A percentile compares a stretch with the other conserved stretches of the same genome.
These are phyloP conservation scores for Lycocorax pyrrhopterus DNA, from an alignment of 2,113 vertebrate genomes.

Conservation along the genomic window DNA sequence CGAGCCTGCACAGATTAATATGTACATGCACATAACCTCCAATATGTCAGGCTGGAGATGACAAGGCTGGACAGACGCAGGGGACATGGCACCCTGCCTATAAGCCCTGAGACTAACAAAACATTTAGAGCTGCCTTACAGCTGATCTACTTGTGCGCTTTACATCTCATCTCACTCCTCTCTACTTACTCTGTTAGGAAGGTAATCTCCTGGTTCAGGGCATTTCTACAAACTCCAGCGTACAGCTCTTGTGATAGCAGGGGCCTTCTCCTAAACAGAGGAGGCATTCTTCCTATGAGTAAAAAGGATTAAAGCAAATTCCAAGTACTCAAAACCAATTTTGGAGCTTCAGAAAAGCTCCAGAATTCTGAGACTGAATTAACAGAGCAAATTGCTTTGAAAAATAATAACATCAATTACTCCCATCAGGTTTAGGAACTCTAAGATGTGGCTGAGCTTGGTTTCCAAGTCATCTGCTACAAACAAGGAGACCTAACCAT, in stretches of 20 bases:
- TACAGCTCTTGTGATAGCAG: not conserved
- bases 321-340: not conserved
- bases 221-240: not conserved
- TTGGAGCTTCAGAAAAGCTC: not conserved
- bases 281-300: not conserved
- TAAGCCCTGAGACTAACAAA: not conserved
- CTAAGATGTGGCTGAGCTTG: not conserved
- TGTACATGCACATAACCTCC: not conserved
- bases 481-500: not conserved
- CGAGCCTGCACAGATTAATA: conserved; percentile 4
- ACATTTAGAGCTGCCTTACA: not conserved
- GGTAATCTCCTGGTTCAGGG: not conserved
- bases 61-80: not conserved
- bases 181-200: not conserved
- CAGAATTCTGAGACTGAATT: not conserved
- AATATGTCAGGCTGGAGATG: conserved; percentile 19
- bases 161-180: not conserved
- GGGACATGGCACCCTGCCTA: not conserved
- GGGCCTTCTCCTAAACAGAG: not conserved
- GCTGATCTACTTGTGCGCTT: not conserved
- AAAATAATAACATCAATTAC: not conserved
- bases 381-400: not conserved
- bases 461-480: not conserved
- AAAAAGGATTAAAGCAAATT: not conserved
- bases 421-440: not conserved